Evolutionary conservation across 1,140 invertebrate genomes (phyloP), one percentile per base, ranked within the genome.

Genomic region (Drusus annulatus): DNA sequence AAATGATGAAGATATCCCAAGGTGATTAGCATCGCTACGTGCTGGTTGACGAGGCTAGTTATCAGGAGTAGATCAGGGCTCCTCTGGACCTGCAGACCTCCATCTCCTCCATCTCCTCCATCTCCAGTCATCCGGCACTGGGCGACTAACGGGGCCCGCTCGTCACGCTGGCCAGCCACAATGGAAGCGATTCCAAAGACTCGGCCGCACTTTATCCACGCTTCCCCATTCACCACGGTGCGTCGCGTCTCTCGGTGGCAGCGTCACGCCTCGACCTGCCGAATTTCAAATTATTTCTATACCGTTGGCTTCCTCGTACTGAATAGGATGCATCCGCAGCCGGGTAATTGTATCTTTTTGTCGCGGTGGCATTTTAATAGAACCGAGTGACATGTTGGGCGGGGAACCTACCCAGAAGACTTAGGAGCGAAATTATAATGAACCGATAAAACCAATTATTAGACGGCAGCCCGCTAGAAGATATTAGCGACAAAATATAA

Each of bases 211-310:
- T 68, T 78, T 78, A 68, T 78, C 45, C 76, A 78, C 51, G 71
- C 71, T 74, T 28, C 54, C 69, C 54, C 45, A 63, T 80, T 78
- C 23, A 45, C 56, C 77, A 50, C 77, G 80, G 80, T 81, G 80
- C 80, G 80, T 81, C 71, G 78, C 78, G 60, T 58, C 50, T 13
- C 52, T 80, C 68, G 31, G 78, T 63, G 78, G 25, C 80, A 31
- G 78, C 78, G 79, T 82, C 81, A 82, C 78, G 81, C 58, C 52
- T 81, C 76, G 21, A 74, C 58, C 77, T 56, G 73, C 78, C 78
- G 81, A 82, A 82, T 82, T 82, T 79, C 73, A 82, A 82, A 82
- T 82, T 77, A 82, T 76, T 71, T 68, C 51, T 69, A 62, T 76
- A 65, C 73, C 79, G 79, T 80, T 80, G 19, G 19, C 56, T 78